Evolutionary conservation across 1,140 invertebrate species (phyloP), one percentile per base, ranked within the genome.

Genomic region (Kradibia gibbosae): DNA sequence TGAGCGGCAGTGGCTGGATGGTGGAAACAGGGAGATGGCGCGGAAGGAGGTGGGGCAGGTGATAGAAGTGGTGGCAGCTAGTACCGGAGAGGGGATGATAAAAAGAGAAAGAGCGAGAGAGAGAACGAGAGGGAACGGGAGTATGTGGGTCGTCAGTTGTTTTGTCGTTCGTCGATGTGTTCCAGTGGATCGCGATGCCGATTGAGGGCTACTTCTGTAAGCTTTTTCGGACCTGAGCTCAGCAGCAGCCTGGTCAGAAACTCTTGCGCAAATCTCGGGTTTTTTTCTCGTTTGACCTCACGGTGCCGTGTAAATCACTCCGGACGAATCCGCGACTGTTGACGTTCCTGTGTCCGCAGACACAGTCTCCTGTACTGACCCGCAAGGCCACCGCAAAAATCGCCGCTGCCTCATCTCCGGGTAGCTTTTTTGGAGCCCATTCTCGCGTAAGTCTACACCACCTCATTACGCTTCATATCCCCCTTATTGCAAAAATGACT

Each of bases 111-210:
- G 78, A 80, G 57, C 28, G 57, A 65, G 57, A 36, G 67, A 42
- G 76, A 65, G n/a, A 39, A 22, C 34, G 34, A 36, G 39, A 50
- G 55, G 45, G 28, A 45, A 50, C 42, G 71, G 42, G 17, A 67
- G 34, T 67, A 81, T 81, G 80, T 81, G 73, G 80, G 80, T 81
- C 80, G 73, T 76, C 72, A 81, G 80, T 81, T 81, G 80, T 81
- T 81, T 81, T 81, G 73, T 50, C 80, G 80, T 57, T 48, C 79
- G 79, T 74, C 72, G 70, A 74, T 80, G 79, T 74, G 79, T 80
- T 80, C 45, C 71, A 80, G 71, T 74, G 70, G 79, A 74, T 65
- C 72, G 71, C 42, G 55, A 60, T 36, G 78, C 42, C 55, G 53
- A 62, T 75, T 39, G 42, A 77, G 75, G 62, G 65, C 31, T 70